These are phyloP conservation scores for Rotaria sp. DNA, from an alignment of 2,888 invertebrate genomes.

Conservation along the genomic window DNA sequence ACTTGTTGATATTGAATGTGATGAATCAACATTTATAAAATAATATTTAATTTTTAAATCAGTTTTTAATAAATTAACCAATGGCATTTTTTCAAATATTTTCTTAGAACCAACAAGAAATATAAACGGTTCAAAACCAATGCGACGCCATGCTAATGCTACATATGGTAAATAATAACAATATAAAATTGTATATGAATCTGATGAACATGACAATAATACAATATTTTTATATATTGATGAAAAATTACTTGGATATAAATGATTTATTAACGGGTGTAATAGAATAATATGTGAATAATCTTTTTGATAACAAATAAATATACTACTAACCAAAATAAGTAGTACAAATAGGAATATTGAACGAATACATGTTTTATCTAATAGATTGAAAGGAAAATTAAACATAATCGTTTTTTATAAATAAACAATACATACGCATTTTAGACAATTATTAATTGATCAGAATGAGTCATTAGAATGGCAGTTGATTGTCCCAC, in stretches of 20 bases:
- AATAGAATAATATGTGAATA: background rate
- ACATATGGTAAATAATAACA: slow-evolving; percentile 10
- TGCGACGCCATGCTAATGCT: slow-evolving; percentile 14
- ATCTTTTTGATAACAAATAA: background rate
- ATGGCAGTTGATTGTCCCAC: background rate
- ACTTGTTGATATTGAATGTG: slow-evolving; percentile 13
- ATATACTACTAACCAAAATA: background rate
- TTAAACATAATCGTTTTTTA: no score
- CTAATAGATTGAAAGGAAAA: background rate
- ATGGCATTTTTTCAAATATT: background rate
- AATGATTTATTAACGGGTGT: background rate
- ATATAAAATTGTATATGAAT: background rate
- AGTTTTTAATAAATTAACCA: background rate
- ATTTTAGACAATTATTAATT: background rate
- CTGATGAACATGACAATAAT: slow-evolving; percentile 20
- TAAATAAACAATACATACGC: no score
- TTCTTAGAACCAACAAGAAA: background rate
- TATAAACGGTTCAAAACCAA: slow-evolving; percentile 8
- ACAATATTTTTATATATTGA: background rate
- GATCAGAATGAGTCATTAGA: background rate
- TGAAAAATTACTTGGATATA: background rate
- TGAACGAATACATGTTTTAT: background rate
- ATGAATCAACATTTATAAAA: background rate
- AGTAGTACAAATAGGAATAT: background rate
- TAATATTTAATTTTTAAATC: background rate